Evolutionary conservation across 2,797 vertebrate species (phyloP), one percentile per base, ranked within the genome.

Genomic region (Spondyliosoma cantharus): DNA sequence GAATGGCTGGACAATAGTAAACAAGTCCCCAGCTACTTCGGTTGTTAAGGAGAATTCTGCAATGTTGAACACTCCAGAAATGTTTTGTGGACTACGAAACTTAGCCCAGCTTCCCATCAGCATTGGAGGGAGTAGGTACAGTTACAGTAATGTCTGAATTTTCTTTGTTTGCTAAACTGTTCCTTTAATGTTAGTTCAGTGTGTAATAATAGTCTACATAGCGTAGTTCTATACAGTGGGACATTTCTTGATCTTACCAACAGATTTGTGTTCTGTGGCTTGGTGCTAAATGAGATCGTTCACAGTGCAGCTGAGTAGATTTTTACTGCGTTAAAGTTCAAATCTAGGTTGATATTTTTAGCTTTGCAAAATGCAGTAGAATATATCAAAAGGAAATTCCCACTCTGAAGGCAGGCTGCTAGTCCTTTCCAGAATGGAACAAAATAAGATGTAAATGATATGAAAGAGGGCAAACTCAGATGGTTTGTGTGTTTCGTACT

Each of bases 381-480:
- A 86, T 66, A 87, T 91, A 93, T 91, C 90, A 76, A 81, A 89
- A 91, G 89, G 90, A 92, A 93, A 94, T 90, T 89, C 90, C 83
- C 80, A 45, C 60, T 89, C 84, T 90, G 76, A 91, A 94, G 84
- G 76, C 68, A 86, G 75, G 60, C 57, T 69, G 65, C 52, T 73
- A 48, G 59, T 82, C 49, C 19, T 61, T 86, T 86, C 85, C 87
- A 83, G 59, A 86, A 53, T 74, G 67, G 22, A 60, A 84, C 81
- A 84, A 82, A 82, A 74, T 16, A 81, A 78, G 82, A 91, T 89
- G 82, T 74, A 84, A 92, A 86, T 24, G 78, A 92, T 88, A 87
- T 20, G 71, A 88, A 89, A 83, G 64, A 71, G 75, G 75, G 62
- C 73, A 66, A 80, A 85, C 79, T 88, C 75, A 82, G 76, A 87